Conservation (phyloP, 2,797 vertebrate genomes). For the Peromyscus nudipes region DNA sequence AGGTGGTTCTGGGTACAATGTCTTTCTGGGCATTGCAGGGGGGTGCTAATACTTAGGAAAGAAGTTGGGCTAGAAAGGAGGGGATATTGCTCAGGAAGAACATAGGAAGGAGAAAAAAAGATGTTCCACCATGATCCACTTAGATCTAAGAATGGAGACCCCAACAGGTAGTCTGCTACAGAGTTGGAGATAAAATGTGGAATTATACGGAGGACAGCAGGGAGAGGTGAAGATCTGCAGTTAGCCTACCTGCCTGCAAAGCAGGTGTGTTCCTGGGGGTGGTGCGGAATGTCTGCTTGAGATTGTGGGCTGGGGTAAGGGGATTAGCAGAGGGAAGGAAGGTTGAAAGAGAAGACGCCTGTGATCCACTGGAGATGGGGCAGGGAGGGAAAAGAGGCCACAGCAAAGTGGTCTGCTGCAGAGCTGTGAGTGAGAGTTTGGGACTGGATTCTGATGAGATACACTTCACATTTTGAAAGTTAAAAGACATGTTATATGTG, state of each 20-base stretch:
- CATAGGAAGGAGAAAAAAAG: background rate
- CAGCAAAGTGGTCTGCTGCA: background rate
- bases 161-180: background rate
- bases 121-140: background rate
- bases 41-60: background rate
- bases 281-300: background rate
- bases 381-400: background rate
- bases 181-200: background rate
- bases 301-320: rapidly evolving
- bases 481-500: background rate
- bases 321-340: background rate
- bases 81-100: background rate
- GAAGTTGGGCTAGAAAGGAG: background rate
- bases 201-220: background rate
- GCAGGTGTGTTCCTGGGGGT: background rate
- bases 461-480: background rate
- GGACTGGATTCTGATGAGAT: background rate
- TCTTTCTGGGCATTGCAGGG: background rate
- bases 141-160: background rate
- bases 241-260: background rate
- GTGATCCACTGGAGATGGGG: background rate
- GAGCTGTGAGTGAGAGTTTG: background rate
- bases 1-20: background rate
- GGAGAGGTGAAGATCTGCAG: too few relatives aligned
- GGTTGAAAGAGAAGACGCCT: background rate